phyloP scores from a whole-genome alignment of 37 sponge, comb jelly and placozoan species.

The Cladorhizidae sp. region DNA sequence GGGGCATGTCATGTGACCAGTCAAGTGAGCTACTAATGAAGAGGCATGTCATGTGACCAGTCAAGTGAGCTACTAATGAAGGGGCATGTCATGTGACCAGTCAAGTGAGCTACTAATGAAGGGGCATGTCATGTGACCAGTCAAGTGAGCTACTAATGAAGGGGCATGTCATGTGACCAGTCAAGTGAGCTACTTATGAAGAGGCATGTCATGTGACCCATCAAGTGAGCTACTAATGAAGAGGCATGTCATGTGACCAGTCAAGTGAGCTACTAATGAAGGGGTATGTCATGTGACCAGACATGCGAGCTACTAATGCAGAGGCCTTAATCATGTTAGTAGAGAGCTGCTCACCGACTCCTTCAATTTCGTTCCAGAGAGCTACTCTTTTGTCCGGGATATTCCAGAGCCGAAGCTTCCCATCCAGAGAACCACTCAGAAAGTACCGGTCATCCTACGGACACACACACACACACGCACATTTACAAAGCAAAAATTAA shows the following conservation, averaged over 20 bases:
- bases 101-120: not conserved
- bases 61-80: not conserved
- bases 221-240: not conserved
- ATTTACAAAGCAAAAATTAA: no score
- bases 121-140: not conserved
- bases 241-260: not conserved
- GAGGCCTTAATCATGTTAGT: not conserved
- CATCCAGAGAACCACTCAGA: constrained; percentile 94
- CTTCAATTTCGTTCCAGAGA: constrained; percentile 94
- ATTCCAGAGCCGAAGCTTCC: constrained; percentile 92
- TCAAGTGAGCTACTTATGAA: not conserved
- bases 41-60: not conserved
- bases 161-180: not conserved
- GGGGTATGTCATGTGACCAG: not conserved
- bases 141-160: not conserved
- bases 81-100: not conserved
- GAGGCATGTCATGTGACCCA: not conserved
- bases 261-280: not conserved
- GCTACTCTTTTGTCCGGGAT: constrained; percentile 96
- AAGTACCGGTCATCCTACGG: constrained; percentile 94
- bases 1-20: not conserved
- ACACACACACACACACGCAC: no score
- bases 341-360: constrained; percentile 63
- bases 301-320: not conserved
- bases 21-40: not conserved